phyloP scores from a whole-genome alignment of 2,797 vertebrate genomes.

The Gadopsis marmoratus region DNA sequence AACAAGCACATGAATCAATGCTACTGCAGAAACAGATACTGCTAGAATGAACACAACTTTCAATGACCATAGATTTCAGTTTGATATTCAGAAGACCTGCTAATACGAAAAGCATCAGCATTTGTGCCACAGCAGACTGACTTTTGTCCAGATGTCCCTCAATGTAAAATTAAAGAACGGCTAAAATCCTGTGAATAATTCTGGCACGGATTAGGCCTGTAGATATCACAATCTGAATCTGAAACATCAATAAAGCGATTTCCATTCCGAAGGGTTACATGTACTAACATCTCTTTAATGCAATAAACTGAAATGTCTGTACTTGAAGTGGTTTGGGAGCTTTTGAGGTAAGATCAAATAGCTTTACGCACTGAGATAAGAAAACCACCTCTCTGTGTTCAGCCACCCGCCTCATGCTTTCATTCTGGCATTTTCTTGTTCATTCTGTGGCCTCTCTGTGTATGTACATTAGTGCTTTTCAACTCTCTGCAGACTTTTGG shows the following conservation, averaged over 20 bases:
- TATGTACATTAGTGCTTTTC: constrained; percentile 32
- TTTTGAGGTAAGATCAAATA: constrained; percentile 66
- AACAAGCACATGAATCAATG: not conserved
- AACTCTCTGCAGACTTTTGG: not conserved
- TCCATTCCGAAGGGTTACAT: constrained; percentile 24
- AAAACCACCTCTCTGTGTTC: constrained; percentile 41
- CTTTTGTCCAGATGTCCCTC: not conserved
- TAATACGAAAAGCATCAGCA: not conserved
- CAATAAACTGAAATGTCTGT: constrained; percentile 49
- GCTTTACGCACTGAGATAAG: constrained; percentile 57
- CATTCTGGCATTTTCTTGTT: constrained; percentile 46
- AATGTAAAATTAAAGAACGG: not conserved
- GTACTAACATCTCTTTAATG: constrained; percentile 52
- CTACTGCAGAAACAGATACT: not conserved
- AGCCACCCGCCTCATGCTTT: constrained; percentile 24
- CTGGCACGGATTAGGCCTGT: not conserved
- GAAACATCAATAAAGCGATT: constrained; percentile 47
- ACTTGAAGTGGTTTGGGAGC: constrained; percentile 56
- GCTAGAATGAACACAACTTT: not conserved
- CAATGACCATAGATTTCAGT: not conserved
- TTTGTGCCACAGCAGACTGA: not conserved
- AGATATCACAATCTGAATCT: constrained; percentile 13
- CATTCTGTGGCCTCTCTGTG: constrained; percentile 31
- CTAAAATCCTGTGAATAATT: constrained; percentile 17
- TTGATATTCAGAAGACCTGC: not conserved